A percentile compares a stretch with the other conserved stretches of the same genome.
Evolutionary conservation across 2,888 invertebrate genomes (phyloP).

Genomic region (Buathra laborator): DNA sequence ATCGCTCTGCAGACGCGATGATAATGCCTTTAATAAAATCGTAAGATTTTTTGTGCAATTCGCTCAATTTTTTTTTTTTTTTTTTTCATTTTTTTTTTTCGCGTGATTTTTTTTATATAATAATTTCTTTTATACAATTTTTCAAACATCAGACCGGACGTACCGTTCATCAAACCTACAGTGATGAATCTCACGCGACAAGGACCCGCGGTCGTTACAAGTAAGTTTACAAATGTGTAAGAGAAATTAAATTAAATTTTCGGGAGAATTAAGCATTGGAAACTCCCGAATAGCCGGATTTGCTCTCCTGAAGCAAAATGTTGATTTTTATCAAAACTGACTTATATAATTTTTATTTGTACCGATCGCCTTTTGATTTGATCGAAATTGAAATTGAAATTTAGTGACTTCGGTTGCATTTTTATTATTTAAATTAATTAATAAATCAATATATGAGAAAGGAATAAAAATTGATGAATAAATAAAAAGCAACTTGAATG

Average conservation of each 20-base stretch:
- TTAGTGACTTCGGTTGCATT: no score
- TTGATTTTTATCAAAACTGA: no score
- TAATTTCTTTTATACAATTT: neutral
- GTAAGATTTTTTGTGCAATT: conserved; percentile 31
- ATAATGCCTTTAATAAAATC: conserved; percentile 18
- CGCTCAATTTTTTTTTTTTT: neutral
- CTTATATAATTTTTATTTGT: no score
- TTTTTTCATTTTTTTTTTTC: neutral
- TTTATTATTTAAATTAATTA: no score
- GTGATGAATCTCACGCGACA: conserved; percentile 22
- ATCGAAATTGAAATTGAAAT: no score
- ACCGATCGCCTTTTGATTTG: no score
- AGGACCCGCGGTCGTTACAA: conserved; percentile 6
- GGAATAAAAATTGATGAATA: no score
- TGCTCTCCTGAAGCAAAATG: no score
- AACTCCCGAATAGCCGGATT: no score
- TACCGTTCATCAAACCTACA: conserved; percentile 16
- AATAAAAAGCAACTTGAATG: no score
- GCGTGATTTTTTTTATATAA: neutral
- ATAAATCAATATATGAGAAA: no score
- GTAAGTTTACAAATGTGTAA: conserved; percentile 41
- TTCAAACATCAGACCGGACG: conserved; percentile 16
- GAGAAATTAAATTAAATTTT: neutral
- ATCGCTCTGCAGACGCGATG: neutral
- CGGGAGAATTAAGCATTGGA: neutral